Conservation (phyloP, 2,113 vertebrate species). For the Melanostigma gelatinosum region DNA sequence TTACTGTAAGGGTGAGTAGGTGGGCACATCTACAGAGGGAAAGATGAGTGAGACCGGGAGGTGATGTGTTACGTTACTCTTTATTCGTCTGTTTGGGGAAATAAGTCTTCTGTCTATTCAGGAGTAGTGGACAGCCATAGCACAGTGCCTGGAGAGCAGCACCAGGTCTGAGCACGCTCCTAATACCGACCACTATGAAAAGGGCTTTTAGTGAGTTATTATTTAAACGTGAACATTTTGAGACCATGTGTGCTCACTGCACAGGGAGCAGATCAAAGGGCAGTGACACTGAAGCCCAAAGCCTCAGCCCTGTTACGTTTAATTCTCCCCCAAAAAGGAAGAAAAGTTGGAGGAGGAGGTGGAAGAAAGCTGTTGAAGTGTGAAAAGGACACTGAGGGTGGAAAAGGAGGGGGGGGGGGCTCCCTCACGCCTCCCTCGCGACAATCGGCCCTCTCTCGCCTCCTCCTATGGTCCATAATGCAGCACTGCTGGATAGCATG, state of each 20-base stretch:
- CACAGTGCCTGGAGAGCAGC: conserved; percentile 17
- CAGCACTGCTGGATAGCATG: conserved; percentile 68
- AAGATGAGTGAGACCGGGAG: neutral
- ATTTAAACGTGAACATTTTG: conserved; percentile 41
- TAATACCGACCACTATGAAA: conserved; percentile 38
- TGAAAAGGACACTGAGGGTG: conserved; percentile 56
- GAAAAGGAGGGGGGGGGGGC: neutral
- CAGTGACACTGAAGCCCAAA: conserved; percentile 16
- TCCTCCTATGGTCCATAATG: conserved; percentile 66
- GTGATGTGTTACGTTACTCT: conserved; percentile 24
- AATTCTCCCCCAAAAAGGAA: conserved; percentile 52
- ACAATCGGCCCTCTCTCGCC: conserved; percentile 69
- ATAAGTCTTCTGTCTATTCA: neutral
- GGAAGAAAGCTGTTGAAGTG: conserved; percentile 68
- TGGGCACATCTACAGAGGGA: conserved; percentile 23
- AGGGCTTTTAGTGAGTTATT: conserved; percentile 30
- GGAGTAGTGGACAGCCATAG: conserved; percentile 4
- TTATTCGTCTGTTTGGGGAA: conserved; percentile 16
- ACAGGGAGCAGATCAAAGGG: conserved; percentile 38
- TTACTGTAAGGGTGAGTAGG: conserved; percentile 27
- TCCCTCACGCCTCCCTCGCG: conserved; percentile 43
- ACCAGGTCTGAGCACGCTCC: conserved; percentile 14
- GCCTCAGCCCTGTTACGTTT: conserved; percentile 45
- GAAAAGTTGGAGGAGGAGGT: conserved; percentile 43
- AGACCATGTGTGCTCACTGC: conserved; percentile 40